Percentiles rank a stretch among this genome's conserved stretches.
Conservation (phyloP, 2,888 invertebrate species). For the Eupithecia subumbrata region DNA sequence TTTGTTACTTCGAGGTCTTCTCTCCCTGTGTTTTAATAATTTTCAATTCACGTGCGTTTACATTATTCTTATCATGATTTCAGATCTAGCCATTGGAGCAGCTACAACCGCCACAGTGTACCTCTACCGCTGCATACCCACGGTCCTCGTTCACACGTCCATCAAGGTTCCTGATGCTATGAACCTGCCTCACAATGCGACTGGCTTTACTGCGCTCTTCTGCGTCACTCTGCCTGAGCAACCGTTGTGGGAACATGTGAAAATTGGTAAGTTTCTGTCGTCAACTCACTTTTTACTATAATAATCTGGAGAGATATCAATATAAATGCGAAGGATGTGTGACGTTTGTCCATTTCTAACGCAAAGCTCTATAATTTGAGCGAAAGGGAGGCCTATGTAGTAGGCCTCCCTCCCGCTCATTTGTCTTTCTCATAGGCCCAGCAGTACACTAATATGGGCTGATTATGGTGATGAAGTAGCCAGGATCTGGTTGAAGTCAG, state of each 20-base stretch:
- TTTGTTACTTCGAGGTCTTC: too few relatives aligned
- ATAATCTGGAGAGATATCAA: too few relatives aligned
- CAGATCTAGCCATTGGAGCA: conserved; percentile 86
- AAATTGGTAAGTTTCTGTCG: conserved; percentile 53
- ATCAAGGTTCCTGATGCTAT: conserved; percentile 69
- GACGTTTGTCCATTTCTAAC: too few relatives aligned
- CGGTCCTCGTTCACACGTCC: conserved; percentile 60
- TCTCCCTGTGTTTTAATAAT: neutral
- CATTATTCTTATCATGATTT: conserved; percentile 45
- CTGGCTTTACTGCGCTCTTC: conserved; percentile 69
- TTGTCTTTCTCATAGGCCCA: too few relatives aligned
- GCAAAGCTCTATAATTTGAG: too few relatives aligned
- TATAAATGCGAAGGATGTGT: too few relatives aligned
- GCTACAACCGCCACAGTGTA: conserved; percentile 82
- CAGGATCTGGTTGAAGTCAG: neutral
- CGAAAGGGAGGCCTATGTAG: too few relatives aligned
- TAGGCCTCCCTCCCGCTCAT: too few relatives aligned
- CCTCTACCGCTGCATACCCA: conserved; percentile 76
- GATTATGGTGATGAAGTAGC: too few relatives aligned
- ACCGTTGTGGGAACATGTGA: conserved; percentile 57
- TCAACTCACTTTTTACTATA: too few relatives aligned
- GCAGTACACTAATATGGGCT: too few relatives aligned
- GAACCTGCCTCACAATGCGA: conserved; percentile 68
- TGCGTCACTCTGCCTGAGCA: conserved; percentile 61
- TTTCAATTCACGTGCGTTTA: neutral